A percentile compares a stretch with the other conserved stretches of the same genome.
Evolutionary conservation across 2,113 vertebrate species (phyloP).

Genomic region (Thymallus thymallus): DNA sequence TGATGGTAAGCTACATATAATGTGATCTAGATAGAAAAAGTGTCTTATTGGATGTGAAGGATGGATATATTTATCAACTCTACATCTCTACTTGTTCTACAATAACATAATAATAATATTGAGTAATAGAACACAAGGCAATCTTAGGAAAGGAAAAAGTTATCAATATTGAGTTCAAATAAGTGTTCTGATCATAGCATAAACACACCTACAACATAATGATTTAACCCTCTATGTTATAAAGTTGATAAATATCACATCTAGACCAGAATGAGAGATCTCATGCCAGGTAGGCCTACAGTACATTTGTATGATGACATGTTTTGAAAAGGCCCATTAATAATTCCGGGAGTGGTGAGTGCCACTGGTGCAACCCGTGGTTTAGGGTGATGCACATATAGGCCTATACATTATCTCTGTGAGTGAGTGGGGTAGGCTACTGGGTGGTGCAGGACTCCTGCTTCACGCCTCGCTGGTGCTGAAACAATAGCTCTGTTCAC

Average conservation of each 20-base stretch:
- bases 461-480: constrained; percentile 4
- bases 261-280: not conserved
- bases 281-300: not conserved
- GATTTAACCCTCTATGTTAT: not conserved
- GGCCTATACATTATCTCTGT: not conserved
- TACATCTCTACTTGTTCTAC: not conserved
- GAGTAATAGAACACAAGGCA: not conserved
- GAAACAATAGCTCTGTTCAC: constrained; percentile 9
- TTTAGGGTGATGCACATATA: not conserved
- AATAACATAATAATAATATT: not conserved
- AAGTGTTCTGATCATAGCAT: not conserved
- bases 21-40: not conserved
- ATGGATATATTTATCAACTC: too few species aligned
- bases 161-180: not conserved
- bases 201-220: not conserved
- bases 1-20: not conserved
- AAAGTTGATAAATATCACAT: not conserved
- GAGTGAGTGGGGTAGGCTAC: not conserved
- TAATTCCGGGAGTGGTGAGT: not conserved
- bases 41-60: not conserved
- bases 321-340: not conserved
- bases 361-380: not conserved
- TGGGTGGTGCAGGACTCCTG: not conserved
- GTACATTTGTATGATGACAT: not conserved
- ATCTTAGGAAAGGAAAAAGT: not conserved